These are phyloP conservation scores for Tetropium fuscum DNA, from an alignment of 2,888 invertebrate genomes.

Conservation along the genomic window DNA sequence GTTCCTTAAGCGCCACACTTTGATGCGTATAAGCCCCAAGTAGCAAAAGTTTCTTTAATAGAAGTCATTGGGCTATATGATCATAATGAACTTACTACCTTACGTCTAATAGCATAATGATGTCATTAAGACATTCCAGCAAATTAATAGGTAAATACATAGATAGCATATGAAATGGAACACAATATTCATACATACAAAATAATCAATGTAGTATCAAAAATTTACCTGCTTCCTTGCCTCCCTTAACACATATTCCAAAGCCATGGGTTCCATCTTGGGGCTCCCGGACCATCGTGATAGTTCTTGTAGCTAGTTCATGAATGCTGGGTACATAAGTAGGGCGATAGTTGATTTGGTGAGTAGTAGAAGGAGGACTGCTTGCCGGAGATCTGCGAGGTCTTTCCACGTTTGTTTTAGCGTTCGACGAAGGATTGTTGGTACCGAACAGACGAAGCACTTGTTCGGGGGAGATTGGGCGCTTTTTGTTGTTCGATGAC, in stretches of 20 bases:
- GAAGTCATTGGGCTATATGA: too few species aligned
- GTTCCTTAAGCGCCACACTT: too few species aligned
- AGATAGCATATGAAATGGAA: too few species aligned
- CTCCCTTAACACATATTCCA: slow-evolving; percentile 92
- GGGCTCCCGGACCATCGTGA: slow-evolving; percentile 86
- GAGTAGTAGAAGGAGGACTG: slow-evolving; percentile 72
- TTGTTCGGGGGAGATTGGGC: slow-evolving; percentile 89
- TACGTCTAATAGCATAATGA: too few species aligned
- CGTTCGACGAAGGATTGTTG: slow-evolving; percentile 45
- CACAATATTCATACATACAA: too few species aligned
- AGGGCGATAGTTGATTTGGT: slow-evolving; percentile 51
- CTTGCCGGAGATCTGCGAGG: slow-evolving; percentile 74
- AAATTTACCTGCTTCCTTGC: slow-evolving; percentile 85
- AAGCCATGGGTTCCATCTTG: slow-evolving; percentile 87
- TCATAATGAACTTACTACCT: too few species aligned
- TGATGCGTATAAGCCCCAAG: too few species aligned
- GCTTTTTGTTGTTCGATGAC: slow-evolving; percentile 74
- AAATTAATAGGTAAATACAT: too few species aligned
- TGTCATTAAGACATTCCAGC: too few species aligned
- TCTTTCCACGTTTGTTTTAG: slow-evolving; percentile 50
- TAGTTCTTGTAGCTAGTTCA: slow-evolving; percentile 84
- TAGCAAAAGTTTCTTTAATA: too few species aligned
- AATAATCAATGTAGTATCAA: too few species aligned
- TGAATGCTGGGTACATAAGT: slow-evolving; percentile 73
- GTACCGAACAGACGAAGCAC: slow-evolving; percentile 62